Conservation (phyloP, 2,888 invertebrate species). For the Meteorus colon region DNA sequence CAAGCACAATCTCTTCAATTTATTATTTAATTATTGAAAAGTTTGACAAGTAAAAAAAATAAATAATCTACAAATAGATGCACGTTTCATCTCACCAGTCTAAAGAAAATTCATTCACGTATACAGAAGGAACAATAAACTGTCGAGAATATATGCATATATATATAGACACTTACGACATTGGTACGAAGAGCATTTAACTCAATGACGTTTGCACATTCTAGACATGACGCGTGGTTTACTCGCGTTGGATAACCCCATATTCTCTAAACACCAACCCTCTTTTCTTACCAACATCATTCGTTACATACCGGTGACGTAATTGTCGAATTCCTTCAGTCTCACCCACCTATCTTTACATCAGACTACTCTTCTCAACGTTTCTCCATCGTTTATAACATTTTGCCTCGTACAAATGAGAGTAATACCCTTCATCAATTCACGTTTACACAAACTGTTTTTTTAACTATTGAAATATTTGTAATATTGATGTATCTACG, state of each 20-base stretch:
- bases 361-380: background rate
- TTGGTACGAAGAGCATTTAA: slow-evolving; percentile 65
- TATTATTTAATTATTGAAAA: background rate
- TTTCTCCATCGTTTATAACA: background rate
- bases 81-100: background rate
- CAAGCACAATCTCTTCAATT: background rate
- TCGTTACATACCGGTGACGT: slow-evolving; percentile 70
- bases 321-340: slow-evolving; percentile 70
- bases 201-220: slow-evolving; percentile 71
- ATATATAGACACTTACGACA: slow-evolving; percentile 34
- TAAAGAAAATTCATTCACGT: background rate
- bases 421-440: background rate
- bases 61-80: background rate
- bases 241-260: slow-evolving; percentile 29
- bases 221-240: slow-evolving; percentile 60
- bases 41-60: background rate
- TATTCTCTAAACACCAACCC: slow-evolving; percentile 36
- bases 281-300: slow-evolving; percentile 63
- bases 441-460: background rate
- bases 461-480: too few species aligned
- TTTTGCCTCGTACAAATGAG: background rate
- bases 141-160: slow-evolving; percentile 24
- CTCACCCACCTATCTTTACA: slow-evolving; percentile 33
- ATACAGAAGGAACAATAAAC: background rate
- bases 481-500: too few species aligned